Evolutionary conservation across 2,113 vertebrate species (phyloP), one percentile per base, ranked within the genome.

Genomic region (Corythoichthys intestinalis): DNA sequence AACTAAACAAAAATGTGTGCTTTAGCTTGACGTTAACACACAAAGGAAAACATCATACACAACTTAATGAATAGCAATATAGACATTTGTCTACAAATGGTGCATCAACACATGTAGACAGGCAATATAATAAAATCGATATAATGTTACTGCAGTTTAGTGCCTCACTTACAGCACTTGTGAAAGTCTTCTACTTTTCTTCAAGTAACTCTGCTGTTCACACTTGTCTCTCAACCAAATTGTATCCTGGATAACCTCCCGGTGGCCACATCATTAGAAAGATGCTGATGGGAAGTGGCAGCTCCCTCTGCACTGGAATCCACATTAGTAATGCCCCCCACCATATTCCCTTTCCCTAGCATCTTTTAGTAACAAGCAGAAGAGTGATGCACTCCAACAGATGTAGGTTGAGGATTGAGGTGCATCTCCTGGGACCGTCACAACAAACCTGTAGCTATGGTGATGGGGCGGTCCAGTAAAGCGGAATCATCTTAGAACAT

Each of bases 201-300:
- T 50, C 46, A 9, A 17, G 34, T 6, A 44, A 7, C 6, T 58
- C n/a, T 58, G 56, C 50, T 8, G 7, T 53, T n/a, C 50, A 37
- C 56, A 12, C 2, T 54, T 54, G 20, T 28, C 20, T 20, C 50
- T 11, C 7, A 1, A 10, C 34, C 34, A 34, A 34, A 37, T 37
- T 37, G 56, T 12, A 58, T 34, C 56, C 56, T 58, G 56, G 34
- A 34, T 58, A 58, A 58, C 56, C 56, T 37, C 56, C 34, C 56
- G 1, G 56, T 58, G 56, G 34, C 11, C 34, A 12, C 56, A 37
- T 34, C 56, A 58, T 58, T 37, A 37, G 34, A 5, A 58, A 58
- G 56, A 58, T 35, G 28, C 34, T 58, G 34, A 58, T 58, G 56
- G 56, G 56, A 58, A 58, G 56, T 37, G 56, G 20, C 56, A 34